These are phyloP conservation scores for Reinhardtius hippoglossoides DNA, from an alignment of 2,113 vertebrate genomes.

Conservation along the genomic window DNA sequence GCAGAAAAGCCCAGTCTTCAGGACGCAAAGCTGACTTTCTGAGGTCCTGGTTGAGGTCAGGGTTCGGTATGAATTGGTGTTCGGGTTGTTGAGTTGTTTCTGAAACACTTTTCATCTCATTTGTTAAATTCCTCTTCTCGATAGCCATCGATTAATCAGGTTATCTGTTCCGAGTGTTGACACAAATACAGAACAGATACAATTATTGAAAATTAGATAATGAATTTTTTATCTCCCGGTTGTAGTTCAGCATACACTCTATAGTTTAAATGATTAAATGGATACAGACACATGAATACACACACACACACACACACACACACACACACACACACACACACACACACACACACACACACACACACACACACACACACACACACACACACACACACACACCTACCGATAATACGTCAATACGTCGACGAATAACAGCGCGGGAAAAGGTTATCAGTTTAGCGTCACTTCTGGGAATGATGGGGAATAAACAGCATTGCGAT, in stretches of 20 bases:
- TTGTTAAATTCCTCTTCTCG: too few species aligned
- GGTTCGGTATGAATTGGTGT: background rate
- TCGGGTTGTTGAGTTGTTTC: too few species aligned
- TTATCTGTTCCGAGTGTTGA: too few species aligned
- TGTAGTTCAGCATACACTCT: background rate
- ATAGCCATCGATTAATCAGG: too few species aligned
- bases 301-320: background rate
- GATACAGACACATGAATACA: background rate
- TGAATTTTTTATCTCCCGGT: background rate
- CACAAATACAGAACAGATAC: background rate
- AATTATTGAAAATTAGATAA: background rate
- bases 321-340: too few species aligned
- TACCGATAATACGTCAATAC: slow-evolving; percentile 10
- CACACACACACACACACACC: slow-evolving; percentile 1
- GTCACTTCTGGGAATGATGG: slow-evolving; percentile 77
- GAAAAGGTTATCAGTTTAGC: slow-evolving; percentile 57
- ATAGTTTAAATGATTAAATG: background rate
- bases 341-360: background rate
- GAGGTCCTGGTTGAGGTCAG: too few species aligned
- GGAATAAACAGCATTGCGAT: slow-evolving; percentile 75
- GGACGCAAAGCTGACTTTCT: too few species aligned
- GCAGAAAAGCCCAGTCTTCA: background rate
- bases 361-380: background rate
- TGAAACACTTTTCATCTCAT: too few species aligned
- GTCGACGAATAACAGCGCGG: slow-evolving; percentile 47